phyloP scores from a whole-genome alignment of 2,113 vertebrate species.

The Cathartes aura region DNA sequence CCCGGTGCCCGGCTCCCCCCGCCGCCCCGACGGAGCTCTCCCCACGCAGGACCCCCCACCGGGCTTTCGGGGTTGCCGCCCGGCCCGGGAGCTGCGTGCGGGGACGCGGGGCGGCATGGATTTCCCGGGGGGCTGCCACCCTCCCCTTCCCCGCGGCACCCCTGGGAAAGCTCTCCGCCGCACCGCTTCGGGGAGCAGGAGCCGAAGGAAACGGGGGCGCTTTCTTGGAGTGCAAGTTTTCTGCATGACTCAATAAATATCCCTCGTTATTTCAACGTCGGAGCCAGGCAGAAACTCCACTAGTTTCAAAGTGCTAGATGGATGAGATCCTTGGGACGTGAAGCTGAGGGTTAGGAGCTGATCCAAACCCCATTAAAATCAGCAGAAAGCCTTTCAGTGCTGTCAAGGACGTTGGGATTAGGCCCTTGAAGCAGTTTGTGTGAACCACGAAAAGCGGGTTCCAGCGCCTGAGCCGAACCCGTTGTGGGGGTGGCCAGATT shows the following conservation, averaged over 20 bases:
- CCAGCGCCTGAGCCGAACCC: background rate
- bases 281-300: background rate
- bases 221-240: background rate
- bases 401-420: background rate
- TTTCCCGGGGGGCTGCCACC: background rate
- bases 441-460: background rate
- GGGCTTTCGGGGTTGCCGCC: background rate
- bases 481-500: background rate
- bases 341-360: background rate
- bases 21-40: too few species aligned
- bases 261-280: background rate
- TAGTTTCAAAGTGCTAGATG: background rate
- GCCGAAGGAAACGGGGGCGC: background rate
- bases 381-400: background rate
- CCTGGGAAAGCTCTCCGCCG: background rate
- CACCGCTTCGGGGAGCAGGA: background rate
- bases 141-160: background rate
- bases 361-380: constrained; percentile 5
- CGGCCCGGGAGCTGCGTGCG: background rate
- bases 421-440: background rate
- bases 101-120: accelerated
- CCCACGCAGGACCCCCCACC: background rate
- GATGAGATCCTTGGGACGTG: background rate
- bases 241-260: background rate
- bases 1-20: background rate